Evolutionary conservation across 1,140 invertebrate genomes (phyloP).

Genomic region (Phocides pigmalion): DNA sequence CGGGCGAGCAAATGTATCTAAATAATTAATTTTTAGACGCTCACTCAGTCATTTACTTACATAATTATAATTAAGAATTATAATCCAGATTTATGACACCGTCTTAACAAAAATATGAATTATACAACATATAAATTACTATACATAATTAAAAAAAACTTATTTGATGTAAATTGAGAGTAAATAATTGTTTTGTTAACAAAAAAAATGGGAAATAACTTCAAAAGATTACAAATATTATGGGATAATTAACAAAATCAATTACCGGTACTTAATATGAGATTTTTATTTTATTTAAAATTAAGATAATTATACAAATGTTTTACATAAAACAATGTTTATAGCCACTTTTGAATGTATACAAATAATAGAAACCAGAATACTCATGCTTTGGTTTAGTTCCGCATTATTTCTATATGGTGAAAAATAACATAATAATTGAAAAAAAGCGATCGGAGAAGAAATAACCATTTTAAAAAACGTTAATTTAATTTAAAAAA

Average conservation of each 20-base stretch:
- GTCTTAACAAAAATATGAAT: not conserved
- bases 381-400: not conserved
- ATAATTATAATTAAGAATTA: slow-evolving; percentile 26
- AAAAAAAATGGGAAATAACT: too few species aligned
- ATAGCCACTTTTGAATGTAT: not conserved
- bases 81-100: slow-evolving; percentile 21
- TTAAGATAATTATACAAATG: too few species aligned
- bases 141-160: too few species aligned
- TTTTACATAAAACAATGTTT: not conserved
- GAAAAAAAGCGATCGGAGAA: not conserved
- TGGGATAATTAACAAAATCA: too few species aligned
- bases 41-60: slow-evolving; percentile 32
- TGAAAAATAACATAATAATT: not conserved
- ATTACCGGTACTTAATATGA: too few species aligned
- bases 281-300: too few species aligned
- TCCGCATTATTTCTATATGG: not conserved
- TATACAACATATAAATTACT: slow-evolving; percentile 22
- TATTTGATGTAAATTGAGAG: too few species aligned
- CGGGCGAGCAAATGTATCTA: slow-evolving; percentile 39
- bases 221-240: too few species aligned
- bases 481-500: too few species aligned
- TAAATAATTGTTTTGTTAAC: too few species aligned
- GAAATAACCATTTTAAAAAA: too few species aligned
- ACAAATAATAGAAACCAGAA: not conserved
- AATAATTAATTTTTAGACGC: slow-evolving; percentile 30